phyloP scores from a whole-genome alignment of 1,140 invertebrate genomes.

The Drosophila kanapiae region DNA sequence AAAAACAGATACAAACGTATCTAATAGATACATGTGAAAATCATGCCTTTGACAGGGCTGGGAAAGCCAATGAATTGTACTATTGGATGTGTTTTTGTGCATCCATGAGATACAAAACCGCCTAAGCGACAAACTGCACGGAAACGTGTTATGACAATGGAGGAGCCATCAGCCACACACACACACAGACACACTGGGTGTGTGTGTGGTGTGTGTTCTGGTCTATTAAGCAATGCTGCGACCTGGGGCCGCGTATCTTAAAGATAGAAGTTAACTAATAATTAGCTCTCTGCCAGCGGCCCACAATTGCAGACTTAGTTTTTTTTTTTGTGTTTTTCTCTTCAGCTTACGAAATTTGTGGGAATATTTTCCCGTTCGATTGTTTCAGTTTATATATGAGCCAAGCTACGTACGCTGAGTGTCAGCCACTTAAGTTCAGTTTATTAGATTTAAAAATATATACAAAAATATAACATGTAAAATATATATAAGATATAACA shows the following conservation, averaged over 20 bases:
- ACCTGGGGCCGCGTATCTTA: conserved; percentile 64
- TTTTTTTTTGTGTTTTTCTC: background rate
- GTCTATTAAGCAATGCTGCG: conserved; percentile 81
- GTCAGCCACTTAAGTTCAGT: too few relatives aligned
- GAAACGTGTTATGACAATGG: conserved; percentile 80
- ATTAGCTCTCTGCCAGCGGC: conserved; percentile 66
- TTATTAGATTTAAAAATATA: background rate
- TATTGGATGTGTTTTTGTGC: conserved; percentile 63
- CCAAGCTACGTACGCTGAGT: conserved; percentile 1
- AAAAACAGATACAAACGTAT: conserved; percentile 73
- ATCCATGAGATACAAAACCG: conserved; percentile 65
- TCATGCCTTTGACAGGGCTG: conserved; percentile 72
- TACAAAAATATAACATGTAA: background rate
- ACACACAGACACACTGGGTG: too few relatives aligned
- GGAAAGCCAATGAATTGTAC: conserved; percentile 81
- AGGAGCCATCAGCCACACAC: conserved; percentile 34
- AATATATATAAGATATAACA: background rate
- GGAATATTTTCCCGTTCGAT: conserved; percentile 77
- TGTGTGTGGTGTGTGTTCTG: conserved; percentile 50
- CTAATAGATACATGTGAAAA: conserved; percentile 84
- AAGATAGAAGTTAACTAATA: conserved; percentile 84
- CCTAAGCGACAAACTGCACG: conserved; percentile 43
- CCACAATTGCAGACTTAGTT: conserved; percentile 62
- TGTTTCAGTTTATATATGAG: conserved; percentile 53
- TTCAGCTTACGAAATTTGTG: conserved; percentile 74